phyloP scores from a whole-genome alignment of 1,140 invertebrate genomes.

The Trichonephila inaurata region DNA sequence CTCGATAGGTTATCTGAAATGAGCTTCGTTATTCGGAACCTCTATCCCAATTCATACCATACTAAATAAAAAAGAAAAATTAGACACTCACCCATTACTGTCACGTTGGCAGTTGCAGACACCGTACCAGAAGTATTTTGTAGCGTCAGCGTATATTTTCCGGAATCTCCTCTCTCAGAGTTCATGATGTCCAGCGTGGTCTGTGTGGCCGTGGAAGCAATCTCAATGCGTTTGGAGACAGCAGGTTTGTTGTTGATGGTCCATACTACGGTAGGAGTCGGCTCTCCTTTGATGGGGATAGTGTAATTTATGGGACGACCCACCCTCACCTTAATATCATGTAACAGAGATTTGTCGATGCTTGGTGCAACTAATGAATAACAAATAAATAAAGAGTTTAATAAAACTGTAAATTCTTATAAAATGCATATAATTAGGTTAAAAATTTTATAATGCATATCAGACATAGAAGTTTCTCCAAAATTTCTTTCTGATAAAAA shows the following conservation, averaged over 20 bases:
- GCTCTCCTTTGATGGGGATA: constrained; percentile 88
- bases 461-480: no score
- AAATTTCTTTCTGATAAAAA: no score
- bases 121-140: constrained; percentile 91
- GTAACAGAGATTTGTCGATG: constrained; percentile 90
- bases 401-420: no score
- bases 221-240: constrained; percentile 85
- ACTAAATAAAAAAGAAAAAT: background rate
- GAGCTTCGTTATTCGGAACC: no score
- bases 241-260: constrained; percentile 90
- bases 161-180: constrained; percentile 89
- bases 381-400: no score
- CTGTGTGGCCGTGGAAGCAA: constrained; percentile 87
- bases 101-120: constrained; percentile 91
- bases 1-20: no score
- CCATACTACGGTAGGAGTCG: constrained; percentile 89
- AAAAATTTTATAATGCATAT: no score
- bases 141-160: constrained; percentile 91
- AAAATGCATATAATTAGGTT: no score
- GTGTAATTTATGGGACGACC: constrained; percentile 94
- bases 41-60: no score
- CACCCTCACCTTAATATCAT: constrained; percentile 93
- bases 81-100: constrained; percentile 85
- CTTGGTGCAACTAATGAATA: constrained; percentile 86
- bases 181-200: constrained; percentile 93